phyloP scores from a whole-genome alignment of 2,113 vertebrate genomes.

The Eleginops maclovinus region DNA sequence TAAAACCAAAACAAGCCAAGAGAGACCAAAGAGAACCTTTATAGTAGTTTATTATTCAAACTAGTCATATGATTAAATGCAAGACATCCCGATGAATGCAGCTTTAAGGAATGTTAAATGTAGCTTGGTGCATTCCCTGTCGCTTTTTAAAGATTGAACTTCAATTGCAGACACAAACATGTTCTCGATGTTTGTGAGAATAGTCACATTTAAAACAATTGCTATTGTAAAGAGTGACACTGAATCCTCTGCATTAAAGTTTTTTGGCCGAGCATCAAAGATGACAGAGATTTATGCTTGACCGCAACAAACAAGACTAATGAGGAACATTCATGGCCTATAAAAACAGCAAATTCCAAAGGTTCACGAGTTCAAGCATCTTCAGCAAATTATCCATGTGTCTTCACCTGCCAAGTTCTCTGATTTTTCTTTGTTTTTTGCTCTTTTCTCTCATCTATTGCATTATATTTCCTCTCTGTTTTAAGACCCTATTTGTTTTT shows the following conservation, averaged over 20 bases:
- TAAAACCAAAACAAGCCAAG: neutral
- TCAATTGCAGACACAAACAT: conserved; percentile 16
- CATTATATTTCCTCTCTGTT: neutral
- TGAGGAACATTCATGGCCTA: conserved; percentile 63
- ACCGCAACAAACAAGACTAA: conserved; percentile 63
- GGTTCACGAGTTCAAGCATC: conserved; percentile 43
- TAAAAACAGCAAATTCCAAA: conserved; percentile 42
- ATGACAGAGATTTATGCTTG: conserved; percentile 55
- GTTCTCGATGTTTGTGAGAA: conserved; percentile 22
- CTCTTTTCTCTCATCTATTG: conserved; percentile 10
- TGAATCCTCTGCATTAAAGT: conserved; percentile 39
- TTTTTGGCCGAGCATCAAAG: conserved; percentile 54
- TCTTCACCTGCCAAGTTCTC: conserved; percentile 39
- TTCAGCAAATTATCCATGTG: conserved; percentile 24
- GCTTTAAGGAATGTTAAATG: neutral
- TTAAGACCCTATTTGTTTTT: conserved; percentile 8
- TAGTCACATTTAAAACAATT: conserved; percentile 42
- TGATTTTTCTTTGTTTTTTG: conserved; percentile 23
- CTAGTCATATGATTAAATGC: neutral
- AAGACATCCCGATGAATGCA: neutral
- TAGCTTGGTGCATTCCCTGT: conserved; percentile 1
- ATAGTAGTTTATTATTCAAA: neutral
- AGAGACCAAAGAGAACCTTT: neutral
- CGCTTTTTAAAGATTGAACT: conserved; percentile 4
- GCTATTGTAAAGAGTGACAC: conserved; percentile 53